Evolutionary conservation across 2,888 invertebrate species (phyloP), one percentile per base, ranked within the genome.

Genomic region (Junonia oenone): DNA sequence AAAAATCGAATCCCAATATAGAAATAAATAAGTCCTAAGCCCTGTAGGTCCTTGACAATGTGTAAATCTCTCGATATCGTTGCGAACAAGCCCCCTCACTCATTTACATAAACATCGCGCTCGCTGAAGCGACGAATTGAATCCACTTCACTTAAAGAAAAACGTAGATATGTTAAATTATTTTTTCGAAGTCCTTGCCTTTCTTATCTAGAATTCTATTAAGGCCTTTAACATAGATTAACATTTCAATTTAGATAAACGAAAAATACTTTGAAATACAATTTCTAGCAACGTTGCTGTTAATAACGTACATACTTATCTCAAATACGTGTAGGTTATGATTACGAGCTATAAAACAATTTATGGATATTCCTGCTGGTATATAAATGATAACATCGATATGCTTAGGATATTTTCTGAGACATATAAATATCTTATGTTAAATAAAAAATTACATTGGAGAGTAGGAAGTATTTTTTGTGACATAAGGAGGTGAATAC

Each of bases 31-130:
- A 38, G 15, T 4, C 38, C 17, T 38, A 38, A 38, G 11, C 11
- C 38, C 38, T 14, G 17, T 48, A 52, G 45, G 13, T 29, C 45
- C 45, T 46, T 53, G 52, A 57, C 46, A 45, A 57, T 38, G 35
- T 50, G 50, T 27, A 46, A 57, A 50, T 33, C 46, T 11, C 46
- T 58, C 56, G 17, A 56, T 51, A 43, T 47, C 37, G 19, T 45
- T 49, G 22, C 33, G 35, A 52, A 45, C 35, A 57, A 50, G 27
- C 43, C 43, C 49, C 47, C 38, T 38, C 56, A 55, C 54, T 61
- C 60, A 63, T 62, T 65, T 58, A 62, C 61, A 61, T 60, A 61
- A 50, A 57, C 59, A 56, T 58, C 48, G 54, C 49, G 62, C 51
- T 58, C 56, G 58, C 17, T 56, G 55, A 43, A 55, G 60, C 63